Base-by-base conservation (phyloP, 92 coral and sea anemone species). In the Phenganax subtilis region DNA sequence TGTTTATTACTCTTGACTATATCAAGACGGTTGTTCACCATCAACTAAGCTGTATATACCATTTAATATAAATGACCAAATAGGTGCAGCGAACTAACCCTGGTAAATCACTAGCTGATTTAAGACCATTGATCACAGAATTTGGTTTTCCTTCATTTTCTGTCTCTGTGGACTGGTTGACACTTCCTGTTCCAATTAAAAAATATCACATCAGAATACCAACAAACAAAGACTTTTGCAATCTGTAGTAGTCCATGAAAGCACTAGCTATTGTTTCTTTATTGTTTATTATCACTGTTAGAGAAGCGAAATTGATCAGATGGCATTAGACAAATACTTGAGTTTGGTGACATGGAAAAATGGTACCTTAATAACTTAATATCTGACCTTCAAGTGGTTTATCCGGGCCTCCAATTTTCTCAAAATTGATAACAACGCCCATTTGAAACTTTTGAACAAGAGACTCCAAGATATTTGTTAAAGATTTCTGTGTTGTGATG, bases 351-450 rank as follows among this genome's bases (percentile, higher is more conserved):
- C 47, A 37, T 37, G 47, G 47, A 53, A 72, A 54, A 14, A 7
- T 76, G 37, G 16, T 20, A 76, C 10, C 10, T 8, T 51, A 27
- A 16, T 30, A 78, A 55, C 17, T 8, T 62, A 10, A 66, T 2
- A 68, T 37, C 71, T n/a, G 61, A 86, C 89, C 85, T 31, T 87
- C 83, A 0, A 97, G 88, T 29, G 81, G 85, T 63, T 80, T 88
- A 53, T 85, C 93, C 44, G 93, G 87, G 57, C 99, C 99, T 54
- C 99, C 99, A 57, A 96, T 91, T 89, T 92, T 96, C 75, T 96
- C 99, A 82, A 96, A 96, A 86, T 96, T 90, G 53, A 96, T 86
- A n/a, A 96, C 99, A 81, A 96, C 91, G 27, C 99, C 99, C 91
- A 90, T 90, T 87, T 96, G 99, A 58, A 90, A 89, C 76, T 96